Conservation (phyloP, 1,140 invertebrate species). For the Philaenus spumarius region DNA sequence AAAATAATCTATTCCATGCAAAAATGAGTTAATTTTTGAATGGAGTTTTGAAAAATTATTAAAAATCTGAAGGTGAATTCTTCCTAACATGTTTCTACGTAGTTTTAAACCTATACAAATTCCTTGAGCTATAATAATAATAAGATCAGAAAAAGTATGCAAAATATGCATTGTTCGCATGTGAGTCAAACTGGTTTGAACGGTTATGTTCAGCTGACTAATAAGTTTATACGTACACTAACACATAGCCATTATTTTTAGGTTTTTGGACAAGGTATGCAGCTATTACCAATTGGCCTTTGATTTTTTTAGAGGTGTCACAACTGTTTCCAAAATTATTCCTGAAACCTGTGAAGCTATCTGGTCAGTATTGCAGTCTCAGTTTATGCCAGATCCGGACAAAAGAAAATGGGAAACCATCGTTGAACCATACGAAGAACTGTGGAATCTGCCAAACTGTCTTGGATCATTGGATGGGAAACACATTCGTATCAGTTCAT, state of each 20-base stretch:
- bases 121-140: too few species aligned
- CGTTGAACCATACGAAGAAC: conserved; percentile 19
- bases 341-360: conserved; percentile 15
- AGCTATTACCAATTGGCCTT: background rate
- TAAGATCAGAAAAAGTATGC: too few species aligned
- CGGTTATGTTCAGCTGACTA: too few species aligned
- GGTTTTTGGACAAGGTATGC: conserved; percentile 9
- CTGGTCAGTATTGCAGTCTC: conserved; percentile 12
- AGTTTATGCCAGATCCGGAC: conserved; percentile 18
- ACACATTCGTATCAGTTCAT: conserved; percentile 40
- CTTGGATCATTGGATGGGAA: conserved; percentile 44
- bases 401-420: conserved; percentile 27
- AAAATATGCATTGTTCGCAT: too few species aligned
- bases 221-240: background rate
- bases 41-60: too few species aligned
- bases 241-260: background rate
- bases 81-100: too few species aligned
- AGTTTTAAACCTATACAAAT: too few species aligned
- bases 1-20: background rate
- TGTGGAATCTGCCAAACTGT: conserved; percentile 38
- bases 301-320: background rate
- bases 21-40: too few species aligned
- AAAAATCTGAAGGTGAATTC: too few species aligned
- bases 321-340: conserved; percentile 15
- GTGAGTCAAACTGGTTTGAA: too few species aligned